Conservation (phyloP, 2,888 invertebrate species). For the Perithous albicinctus region DNA sequence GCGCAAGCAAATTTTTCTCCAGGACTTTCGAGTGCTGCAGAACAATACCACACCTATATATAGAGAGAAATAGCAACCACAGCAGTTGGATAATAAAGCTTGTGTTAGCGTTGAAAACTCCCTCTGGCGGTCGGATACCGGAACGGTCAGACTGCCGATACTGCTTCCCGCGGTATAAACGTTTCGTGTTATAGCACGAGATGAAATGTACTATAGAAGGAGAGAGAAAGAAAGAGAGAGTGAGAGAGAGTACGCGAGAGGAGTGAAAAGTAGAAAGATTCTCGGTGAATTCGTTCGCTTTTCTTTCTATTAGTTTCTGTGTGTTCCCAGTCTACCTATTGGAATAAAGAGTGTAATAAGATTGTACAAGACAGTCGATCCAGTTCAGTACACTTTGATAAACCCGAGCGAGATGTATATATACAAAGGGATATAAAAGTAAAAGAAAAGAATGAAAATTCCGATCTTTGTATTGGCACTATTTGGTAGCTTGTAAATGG, state of each 20-base stretch:
- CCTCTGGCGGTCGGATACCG: not conserved
- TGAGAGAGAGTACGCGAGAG: not conserved
- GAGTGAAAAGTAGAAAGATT: not conserved
- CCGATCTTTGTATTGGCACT: not conserved
- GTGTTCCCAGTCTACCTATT: not conserved
- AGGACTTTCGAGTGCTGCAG: slow-evolving; percentile 18
- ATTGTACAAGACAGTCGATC: no score
- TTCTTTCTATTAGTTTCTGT: not conserved
- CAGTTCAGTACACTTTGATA: no score
- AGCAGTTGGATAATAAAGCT: not conserved
- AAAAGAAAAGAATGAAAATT: not conserved
- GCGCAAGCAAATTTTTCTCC: slow-evolving; percentile 47
- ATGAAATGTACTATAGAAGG: not conserved
- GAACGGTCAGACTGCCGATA: not conserved
- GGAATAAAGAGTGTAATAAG: no score
- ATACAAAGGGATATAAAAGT: not conserved
- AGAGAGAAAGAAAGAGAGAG: not conserved
- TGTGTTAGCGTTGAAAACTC: not conserved
- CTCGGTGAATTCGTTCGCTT: not conserved
- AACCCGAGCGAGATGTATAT: not conserved
- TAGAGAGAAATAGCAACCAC: not conserved
- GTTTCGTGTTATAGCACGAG: not conserved
- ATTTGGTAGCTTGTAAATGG: not conserved
- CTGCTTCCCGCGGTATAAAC: not conserved
- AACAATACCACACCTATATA: not conserved